Conservation (phyloP, 2,797 vertebrate species). For the Rhynchonycteris naso region DNA sequence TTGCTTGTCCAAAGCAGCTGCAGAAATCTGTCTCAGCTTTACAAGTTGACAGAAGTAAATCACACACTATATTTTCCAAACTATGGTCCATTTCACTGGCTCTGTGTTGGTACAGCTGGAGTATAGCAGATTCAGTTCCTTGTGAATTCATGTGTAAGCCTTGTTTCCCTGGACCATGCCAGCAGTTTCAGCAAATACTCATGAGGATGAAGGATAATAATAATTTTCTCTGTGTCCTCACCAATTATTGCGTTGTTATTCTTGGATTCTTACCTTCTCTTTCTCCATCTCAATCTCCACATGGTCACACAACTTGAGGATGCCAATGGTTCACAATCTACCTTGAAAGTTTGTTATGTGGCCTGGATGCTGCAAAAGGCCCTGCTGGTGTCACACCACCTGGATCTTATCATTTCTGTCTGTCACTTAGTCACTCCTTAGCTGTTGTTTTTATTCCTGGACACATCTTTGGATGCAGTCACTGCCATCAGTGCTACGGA, state of each 20-base stretch:
- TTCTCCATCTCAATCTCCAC: background rate
- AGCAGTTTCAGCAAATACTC: background rate
- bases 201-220: background rate
- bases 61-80: conserved; percentile 74
- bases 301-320: background rate
- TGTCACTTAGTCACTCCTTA: background rate
- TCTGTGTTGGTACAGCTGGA: conserved; percentile 78
- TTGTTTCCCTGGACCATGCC: conserved; percentile 49
- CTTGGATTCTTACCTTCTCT: conserved; percentile 35
- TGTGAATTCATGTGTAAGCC: background rate
- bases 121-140: conserved; percentile 5
- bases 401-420: background rate
- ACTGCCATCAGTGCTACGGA: background rate
- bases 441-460: background rate
- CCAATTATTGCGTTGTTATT: background rate
- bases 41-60: conserved; percentile 76
- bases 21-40: conserved; percentile 65
- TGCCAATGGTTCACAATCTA: background rate
- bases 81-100: conserved; percentile 73
- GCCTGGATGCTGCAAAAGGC: background rate
- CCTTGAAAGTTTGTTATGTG: background rate
- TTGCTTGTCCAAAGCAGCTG: conserved; percentile 66
- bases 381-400: background rate
- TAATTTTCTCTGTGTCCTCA: background rate
- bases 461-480: background rate